These are phyloP conservation scores for Pogona vitticeps DNA, from an alignment of 2,113 vertebrate genomes.

Conservation along the genomic window DNA sequence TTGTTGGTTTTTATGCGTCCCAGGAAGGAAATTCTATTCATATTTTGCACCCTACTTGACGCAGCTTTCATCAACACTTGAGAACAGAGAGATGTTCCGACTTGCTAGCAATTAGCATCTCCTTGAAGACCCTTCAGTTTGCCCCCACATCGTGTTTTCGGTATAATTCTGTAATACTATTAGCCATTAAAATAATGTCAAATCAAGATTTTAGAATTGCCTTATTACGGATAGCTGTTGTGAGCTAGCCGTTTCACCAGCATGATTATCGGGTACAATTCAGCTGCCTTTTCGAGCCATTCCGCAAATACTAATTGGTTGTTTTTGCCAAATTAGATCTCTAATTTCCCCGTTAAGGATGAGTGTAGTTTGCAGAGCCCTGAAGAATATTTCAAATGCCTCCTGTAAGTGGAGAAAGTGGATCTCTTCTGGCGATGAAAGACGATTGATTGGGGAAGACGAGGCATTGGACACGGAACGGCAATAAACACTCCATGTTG, in stretches of 20 bases:
- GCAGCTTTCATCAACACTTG: no score
- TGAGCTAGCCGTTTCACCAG: not conserved
- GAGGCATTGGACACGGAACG: not conserved
- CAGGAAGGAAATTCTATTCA: no score
- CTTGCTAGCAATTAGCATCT: no score
- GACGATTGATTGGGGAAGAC: not conserved
- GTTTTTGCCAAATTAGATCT: not conserved
- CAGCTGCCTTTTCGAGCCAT: not conserved
- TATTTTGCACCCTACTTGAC: no score
- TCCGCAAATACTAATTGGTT: not conserved
- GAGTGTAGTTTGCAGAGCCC: constrained; percentile 10
- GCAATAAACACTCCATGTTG: not conserved
- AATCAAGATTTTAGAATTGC: not conserved
- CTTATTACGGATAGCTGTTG: not conserved
- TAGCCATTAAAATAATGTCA: not conserved
- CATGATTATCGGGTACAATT: not conserved
- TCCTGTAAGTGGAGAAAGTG: not conserved
- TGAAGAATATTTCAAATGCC: constrained; percentile 8
- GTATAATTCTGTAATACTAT: not conserved
- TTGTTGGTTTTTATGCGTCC: no score
- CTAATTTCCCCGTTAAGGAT: not conserved
- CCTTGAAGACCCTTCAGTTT: no score
- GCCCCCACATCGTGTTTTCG: no score
- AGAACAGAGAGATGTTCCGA: no score
- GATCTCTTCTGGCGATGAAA: constrained; percentile 9